A percentile compares a stretch with the other conserved stretches of the same genome.
phyloP scores from a whole-genome alignment of 2,797 vertebrate species.

The Amblyraja radiata region DNA sequence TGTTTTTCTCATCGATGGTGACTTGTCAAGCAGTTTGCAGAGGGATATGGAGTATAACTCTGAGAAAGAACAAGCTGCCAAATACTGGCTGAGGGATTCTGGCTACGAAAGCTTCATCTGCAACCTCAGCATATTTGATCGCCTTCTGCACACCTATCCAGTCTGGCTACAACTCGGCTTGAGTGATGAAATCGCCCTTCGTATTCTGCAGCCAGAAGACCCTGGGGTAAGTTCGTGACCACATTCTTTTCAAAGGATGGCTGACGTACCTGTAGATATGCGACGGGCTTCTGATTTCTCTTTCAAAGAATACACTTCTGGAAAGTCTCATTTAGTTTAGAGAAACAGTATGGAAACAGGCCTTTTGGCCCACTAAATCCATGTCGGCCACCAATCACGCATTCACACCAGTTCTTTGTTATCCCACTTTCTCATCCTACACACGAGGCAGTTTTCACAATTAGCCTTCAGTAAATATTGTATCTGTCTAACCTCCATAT shows the following conservation, averaged over 20 bases:
- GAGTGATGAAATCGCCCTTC: slow-evolving; percentile 66
- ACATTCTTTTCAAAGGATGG: slow-evolving; percentile 34
- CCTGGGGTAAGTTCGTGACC: slow-evolving; percentile 70
- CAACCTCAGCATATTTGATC: slow-evolving; percentile 80
- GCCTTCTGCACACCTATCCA: slow-evolving; percentile 77
- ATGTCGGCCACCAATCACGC: no score
- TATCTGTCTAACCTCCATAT: not conserved
- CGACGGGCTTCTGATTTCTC: not conserved
- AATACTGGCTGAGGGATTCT: slow-evolving; percentile 66
- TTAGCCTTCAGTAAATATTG: no score
- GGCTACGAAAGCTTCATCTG: slow-evolving; percentile 77
- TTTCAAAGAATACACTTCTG: not conserved
- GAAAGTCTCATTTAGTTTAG: not conserved
- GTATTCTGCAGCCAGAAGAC: slow-evolving; percentile 71
- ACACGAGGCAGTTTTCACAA: no score
- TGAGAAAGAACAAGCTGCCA: slow-evolving; percentile 57
- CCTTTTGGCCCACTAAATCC: no score
- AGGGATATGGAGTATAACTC: slow-evolving; percentile 66
- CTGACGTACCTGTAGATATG: not conserved
- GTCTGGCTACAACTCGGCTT: slow-evolving; percentile 81
- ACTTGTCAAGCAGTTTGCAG: not conserved
- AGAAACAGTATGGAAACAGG: no score
- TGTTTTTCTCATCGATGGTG: not conserved
- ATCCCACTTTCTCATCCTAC: no score
- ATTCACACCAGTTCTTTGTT: no score